Base-by-base conservation (phyloP, 2,888 invertebrate genomes). In the Drosophila diplacantha region DNA sequence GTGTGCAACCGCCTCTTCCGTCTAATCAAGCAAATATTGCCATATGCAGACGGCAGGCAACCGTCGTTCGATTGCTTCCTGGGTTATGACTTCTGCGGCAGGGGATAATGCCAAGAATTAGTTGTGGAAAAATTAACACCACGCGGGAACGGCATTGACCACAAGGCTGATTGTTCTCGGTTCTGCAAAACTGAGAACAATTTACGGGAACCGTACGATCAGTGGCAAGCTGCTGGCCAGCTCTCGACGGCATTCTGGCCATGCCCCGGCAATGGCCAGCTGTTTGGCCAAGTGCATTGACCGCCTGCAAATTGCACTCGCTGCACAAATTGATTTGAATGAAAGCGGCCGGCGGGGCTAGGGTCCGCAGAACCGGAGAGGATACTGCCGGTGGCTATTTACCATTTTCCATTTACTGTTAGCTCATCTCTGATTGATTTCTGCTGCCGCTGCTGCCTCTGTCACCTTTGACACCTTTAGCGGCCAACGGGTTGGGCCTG, bases 111-210 rank as follows among this genome's bases (percentile, higher is more conserved):
- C 70, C 70, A 82, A 76, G 83, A 78, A 78, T 78, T 83, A 78
- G 78, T 73, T 81, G 83, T 77, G 81, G 73, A 83, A 81, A 81
- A 81, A 78, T 78, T 78, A 78, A 77, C 78, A 78, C 83, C 81
- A 83, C 71, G 73, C 83, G 73, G 72, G 66, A 73, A 77, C 61
- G 81, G 81, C 81, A 74, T 71, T 78, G 83, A 78, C 78, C 78
- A 83, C 78, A 83, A 78, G 67, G 59, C 73, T 71, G 82, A 69
- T 81, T 75, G 75, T 68, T 61, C 53, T 37, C 51, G 38, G 49
- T 37, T 29, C 32, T 43, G 62, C 24, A 61, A 8, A 50, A 16
- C 77, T 69, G 80, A 82, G 76, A 82, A 82, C 81, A 82, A 77
- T 77, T 77, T 77, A 63, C 69, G 65, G 66, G 76, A 73, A 69